Evolutionary conservation across 2,888 invertebrate genomes (phyloP).

Genomic region (Ariolimax columbianus): DNA sequence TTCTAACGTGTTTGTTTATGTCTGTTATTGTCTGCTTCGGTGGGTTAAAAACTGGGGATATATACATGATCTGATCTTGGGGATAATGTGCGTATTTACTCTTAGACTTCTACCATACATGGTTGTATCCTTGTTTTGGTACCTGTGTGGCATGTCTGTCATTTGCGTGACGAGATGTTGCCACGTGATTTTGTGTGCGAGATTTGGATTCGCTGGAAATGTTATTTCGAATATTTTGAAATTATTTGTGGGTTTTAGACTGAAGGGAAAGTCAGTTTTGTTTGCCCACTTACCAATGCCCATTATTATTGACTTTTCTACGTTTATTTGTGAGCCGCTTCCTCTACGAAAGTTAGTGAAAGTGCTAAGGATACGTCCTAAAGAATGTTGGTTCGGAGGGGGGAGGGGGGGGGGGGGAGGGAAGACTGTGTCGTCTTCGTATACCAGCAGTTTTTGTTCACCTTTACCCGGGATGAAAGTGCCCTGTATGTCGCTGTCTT

Average conservation of each 20-base stretch:
- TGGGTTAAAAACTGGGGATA: background rate
- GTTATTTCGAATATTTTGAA: background rate
- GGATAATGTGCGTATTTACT: background rate
- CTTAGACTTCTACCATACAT: background rate
- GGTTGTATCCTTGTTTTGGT: background rate
- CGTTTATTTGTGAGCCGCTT: background rate
- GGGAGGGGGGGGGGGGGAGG: background rate
- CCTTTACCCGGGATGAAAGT: background rate
- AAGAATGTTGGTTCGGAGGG: background rate
- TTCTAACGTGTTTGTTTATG: background rate
- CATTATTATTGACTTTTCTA: background rate
- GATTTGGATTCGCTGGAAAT: background rate
- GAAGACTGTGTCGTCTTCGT: slow-evolving; percentile 14
- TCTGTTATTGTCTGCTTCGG: background rate
- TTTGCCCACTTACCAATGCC: background rate
- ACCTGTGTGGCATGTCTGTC: background rate
- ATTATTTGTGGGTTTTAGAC: background rate
- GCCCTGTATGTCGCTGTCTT: background rate
- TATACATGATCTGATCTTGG: background rate
- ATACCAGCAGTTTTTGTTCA: background rate
- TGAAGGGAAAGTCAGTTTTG: background rate
- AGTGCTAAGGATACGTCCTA: background rate
- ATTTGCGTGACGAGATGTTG: background rate
- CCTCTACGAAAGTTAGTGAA: background rate
- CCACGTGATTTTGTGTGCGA: background rate